Base-by-base conservation (phyloP, 2,888 invertebrate species). In the Xanthia icteritia region DNA sequence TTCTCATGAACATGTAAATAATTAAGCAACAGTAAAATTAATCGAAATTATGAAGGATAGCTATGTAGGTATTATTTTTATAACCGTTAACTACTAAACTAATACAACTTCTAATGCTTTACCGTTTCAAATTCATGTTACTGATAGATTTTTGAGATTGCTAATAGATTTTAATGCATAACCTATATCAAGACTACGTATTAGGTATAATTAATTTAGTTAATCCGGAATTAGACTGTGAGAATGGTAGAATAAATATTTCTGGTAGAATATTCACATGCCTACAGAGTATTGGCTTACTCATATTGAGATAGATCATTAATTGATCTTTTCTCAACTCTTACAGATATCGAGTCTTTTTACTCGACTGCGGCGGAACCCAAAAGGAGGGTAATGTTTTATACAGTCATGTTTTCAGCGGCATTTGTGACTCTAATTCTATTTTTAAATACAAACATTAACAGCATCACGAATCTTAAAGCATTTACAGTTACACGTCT, bases 401-500 rank as follows among this genome's bases (percentile, higher is more conserved):
- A 17, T 36, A 54, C 15, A 36, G 17, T 60, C 23, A 31, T n/a
- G 1, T n/a, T 11, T 61, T 68, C n/a, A 67, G 5, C 5, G 23
- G 23, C 17, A 31, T 45, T 31, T 45, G 8, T 56, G 17, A 2
- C 1, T 48, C 4, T 17, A 63, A 20, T 77, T 60, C 9, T 9
- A 31, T 42, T 23, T 51, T 15, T 1, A 15, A 27, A 56, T 27
- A 39, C 23, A 61, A 64, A 66, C 36, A 48, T 56, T 5, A 42
- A 69, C 39, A 27, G 9, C 27, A 73, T 68, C 31, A 67, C 23
- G 45, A 65, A 72, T 67, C 60, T 73, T 63, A 73, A 77, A 69
- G 0, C 58, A 66, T 83, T 75, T 66, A 86, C 84, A 86, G 84
- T 84, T 83, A 84, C 58, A 51, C 54, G 74, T 84, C 79, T 72